Conservation (phyloP, 2,113 vertebrate genomes). For the Pitta sordida region DNA sequence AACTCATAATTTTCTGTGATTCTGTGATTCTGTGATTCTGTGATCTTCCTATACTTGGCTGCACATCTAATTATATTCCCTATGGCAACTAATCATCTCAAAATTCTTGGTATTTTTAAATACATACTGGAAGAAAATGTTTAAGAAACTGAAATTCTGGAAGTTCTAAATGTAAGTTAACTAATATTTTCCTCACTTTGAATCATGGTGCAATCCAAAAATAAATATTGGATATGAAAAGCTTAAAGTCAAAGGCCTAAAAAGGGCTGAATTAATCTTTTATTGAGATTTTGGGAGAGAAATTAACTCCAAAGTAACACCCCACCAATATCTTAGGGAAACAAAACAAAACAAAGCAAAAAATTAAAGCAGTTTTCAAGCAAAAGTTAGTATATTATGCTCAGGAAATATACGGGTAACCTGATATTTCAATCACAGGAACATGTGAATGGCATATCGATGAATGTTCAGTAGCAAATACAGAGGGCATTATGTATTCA, state of each 20-base stretch:
- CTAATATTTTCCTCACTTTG: neutral
- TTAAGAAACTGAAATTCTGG: neutral
- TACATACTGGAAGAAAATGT: neutral
- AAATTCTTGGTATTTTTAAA: neutral
- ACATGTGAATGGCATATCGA: slow-evolving; percentile 20
- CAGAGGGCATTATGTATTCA: neutral
- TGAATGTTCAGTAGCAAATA: neutral
- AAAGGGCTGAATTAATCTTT: neutral
- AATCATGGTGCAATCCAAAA: neutral
- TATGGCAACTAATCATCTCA: neutral
- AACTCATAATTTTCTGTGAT: too few relatives aligned
- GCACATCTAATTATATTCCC: neutral
- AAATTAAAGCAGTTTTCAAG: neutral
- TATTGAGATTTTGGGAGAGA: neutral
- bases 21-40: too few relatives aligned
- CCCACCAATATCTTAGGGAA: neutral
- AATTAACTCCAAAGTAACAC: neutral
- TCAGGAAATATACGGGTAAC: neutral
- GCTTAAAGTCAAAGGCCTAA: neutral
- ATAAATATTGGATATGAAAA: neutral
- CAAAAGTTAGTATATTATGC: neutral
- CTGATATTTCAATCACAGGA: neutral
- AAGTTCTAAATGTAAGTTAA: neutral
- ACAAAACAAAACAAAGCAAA: neutral
- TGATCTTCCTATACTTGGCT: neutral